phyloP scores from a whole-genome alignment of 1,140 invertebrate species.

The Drosophila erecta region DNA sequence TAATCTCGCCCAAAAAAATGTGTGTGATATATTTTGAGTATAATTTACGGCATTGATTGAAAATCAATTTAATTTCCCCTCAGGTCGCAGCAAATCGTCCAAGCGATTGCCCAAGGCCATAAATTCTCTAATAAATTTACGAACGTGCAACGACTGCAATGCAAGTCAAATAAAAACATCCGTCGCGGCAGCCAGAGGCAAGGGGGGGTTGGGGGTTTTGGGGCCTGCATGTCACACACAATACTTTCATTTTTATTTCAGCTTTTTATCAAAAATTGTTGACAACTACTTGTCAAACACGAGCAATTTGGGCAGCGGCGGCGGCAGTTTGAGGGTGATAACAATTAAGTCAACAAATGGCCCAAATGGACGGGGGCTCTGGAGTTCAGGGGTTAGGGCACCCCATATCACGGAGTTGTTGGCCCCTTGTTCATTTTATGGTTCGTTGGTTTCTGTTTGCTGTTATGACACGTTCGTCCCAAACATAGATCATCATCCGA shows the following conservation, averaged over 20 bases:
- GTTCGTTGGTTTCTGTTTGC: constrained; percentile 68
- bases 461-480: constrained; percentile 68
- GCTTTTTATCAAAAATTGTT: constrained; percentile 72
- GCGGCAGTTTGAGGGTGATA: constrained; percentile 42
- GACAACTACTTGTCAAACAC: constrained; percentile 80
- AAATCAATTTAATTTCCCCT: constrained; percentile 60
- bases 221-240: constrained; percentile 55
- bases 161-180: constrained; percentile 65
- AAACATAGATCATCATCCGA: constrained; percentile 50
- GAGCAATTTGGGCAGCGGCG: constrained; percentile 68
- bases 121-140: constrained; percentile 71
- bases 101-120: constrained; percentile 57
- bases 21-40: constrained; percentile 15
- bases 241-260: constrained; percentile 36
- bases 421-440: constrained; percentile 65
- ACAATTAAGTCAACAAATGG: constrained; percentile 76
- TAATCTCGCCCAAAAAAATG: constrained; percentile 3
- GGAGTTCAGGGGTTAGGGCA: constrained; percentile 12
- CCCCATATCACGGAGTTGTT: constrained; percentile 57
- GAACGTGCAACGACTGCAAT: constrained; percentile 36
- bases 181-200: constrained; percentile 23
- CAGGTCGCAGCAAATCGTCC: constrained; percentile 44
- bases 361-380: too few relatives aligned
- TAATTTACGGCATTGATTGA: constrained; percentile 72
- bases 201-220: not conserved